Base-by-base conservation (phyloP, 2,888 invertebrate species). In the Adelognathus sp. region DNA sequence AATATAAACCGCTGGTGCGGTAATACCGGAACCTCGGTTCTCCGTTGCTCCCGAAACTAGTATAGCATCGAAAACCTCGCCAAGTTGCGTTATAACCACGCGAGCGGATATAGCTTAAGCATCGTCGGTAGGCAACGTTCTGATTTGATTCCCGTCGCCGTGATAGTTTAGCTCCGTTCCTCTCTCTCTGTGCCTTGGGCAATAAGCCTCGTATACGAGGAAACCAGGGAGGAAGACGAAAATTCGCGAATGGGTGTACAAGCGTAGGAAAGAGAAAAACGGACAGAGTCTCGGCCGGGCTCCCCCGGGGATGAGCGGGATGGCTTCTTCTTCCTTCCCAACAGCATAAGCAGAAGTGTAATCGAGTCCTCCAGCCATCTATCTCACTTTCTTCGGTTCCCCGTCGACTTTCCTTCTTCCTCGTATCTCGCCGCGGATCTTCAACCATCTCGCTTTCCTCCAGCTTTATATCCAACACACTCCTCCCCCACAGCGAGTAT, bases 291-390 rank as follows among this genome's bases (percentile, higher is more conserved):
- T 76, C 69, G 58, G 54, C 83, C 75, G 66, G 66, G 77, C 80
- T 88, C 87, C 84, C 87, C 69, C 60, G 87, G n/a, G 87, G 88
- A 87, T 85, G 82, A 81, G 50, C 83, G 75, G 83, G 84, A 86
- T 84, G 87, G 88, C 86, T 88, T 88, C 86, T 88, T 88, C 86
- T 85, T 86, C 81, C 81, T 81, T 84, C 79, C 82, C 85, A 87
- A 87, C 87, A 85, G 83, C 84, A 82, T 80, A 72, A 29, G 64
- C 63, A 54, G 58, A 63, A 31, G 44, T 72, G 79, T 72, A 76
- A 75, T 79, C 76, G 78, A 78, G 77, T 74, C 73, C n/a, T 69
- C 46, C 18, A 58, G 29, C 66, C 31, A 54, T 64, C 41, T 54
- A 63, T 52, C 56, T 44, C 33, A 9, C 70, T 64, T 36, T 63